Evolutionary conservation across 2,113 vertebrate species (phyloP), one percentile per base, ranked within the genome.

Genomic region (Tor tambroides): DNA sequence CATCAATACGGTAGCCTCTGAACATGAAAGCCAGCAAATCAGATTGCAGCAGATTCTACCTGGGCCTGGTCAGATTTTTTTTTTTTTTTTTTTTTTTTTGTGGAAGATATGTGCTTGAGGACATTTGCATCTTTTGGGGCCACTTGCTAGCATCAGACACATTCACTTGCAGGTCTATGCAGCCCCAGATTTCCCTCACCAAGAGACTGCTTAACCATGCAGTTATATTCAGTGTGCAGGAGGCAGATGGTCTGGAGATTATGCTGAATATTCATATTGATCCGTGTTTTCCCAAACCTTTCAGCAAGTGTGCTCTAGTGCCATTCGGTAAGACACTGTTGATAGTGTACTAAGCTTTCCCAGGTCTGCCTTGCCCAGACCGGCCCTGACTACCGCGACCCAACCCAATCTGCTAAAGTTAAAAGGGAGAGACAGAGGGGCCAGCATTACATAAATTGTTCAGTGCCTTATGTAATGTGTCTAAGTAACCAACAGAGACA

Each of bases 191-290:
- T 76, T 74, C 61, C 86, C 76, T 83, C 69, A 85, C 30, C 59
- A 30, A 63, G 67, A 86, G 61, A 85, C 84, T 54, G 85, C 79
- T 89, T 84, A 89, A 89, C 85, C 54, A 19, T 82, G 79, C 72
- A 87, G 86, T 87, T 85, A 74, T 85, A 86, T 83, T 87, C 65
- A 71, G 77, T 87, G 88, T 72, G 86, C 78, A 85, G 83, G 51
- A 89, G 83, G 83, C 83, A 89, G 86, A 89, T 89, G 83, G 88
- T 71, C 83, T 83, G 74, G 67, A 85, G 88, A 89, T 87, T 85
- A 87, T 83, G 86, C 86, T 85, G 88, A 87, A 84, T 85, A 83
- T 89, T 89, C 88, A 89, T 83, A 89, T 89, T 85, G 88, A 89
- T 89, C 75, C 81, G 63, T 89, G 80, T 89, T 89, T 85, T 80